Base-by-base conservation (phyloP, 1,140 invertebrate species). In the Hylyphantes graminicola region DNA sequence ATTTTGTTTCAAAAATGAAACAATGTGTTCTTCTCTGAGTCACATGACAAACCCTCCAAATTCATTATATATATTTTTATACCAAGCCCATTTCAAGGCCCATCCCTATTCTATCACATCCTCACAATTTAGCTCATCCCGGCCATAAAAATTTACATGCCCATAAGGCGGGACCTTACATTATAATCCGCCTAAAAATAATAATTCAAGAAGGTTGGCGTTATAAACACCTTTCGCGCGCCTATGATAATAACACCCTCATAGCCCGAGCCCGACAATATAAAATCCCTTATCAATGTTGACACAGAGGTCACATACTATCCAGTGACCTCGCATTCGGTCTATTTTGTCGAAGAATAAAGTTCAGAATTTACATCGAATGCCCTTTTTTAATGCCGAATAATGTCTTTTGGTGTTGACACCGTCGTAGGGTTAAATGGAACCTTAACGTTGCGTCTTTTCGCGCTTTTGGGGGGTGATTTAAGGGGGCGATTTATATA, bases 341-440 rank as follows among this genome's bases (percentile, higher is more conserved):
- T 17, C 64, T 59, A 64, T 68, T 68, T 67, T 53, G 64, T 10
- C 57, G 55, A 53, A 51, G 77, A 68, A 67, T 78, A 78, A 78
- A 78, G 61, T 65, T 51, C 53, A 78, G 75, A 78, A 80, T 80
- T 80, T 80, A 80, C 77, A 80, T 80, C 65, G 77, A 54, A 21
- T 35, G 53, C 19, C 64, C 77, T 70, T 80, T 79, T 80, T 80
- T 80, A 80, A 80, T 80, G 50, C 77, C 64, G 65, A 80, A 80
- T 80, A 80, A 80, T 80, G 77, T 80, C 77, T 80, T 61, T 80
- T 57, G 64, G 50, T 80, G 63, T 80, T 80, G 77, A 80, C 64
- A 68, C 65, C 48, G 51, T 57, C n/a, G 63, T 35, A 15, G n/a
- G 13, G 63, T 35, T 67, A 65, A 78, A 13, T 78, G 76, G 76